phyloP scores from a whole-genome alignment of 2,888 invertebrate genomes.

The Apamea crenata region DNA sequence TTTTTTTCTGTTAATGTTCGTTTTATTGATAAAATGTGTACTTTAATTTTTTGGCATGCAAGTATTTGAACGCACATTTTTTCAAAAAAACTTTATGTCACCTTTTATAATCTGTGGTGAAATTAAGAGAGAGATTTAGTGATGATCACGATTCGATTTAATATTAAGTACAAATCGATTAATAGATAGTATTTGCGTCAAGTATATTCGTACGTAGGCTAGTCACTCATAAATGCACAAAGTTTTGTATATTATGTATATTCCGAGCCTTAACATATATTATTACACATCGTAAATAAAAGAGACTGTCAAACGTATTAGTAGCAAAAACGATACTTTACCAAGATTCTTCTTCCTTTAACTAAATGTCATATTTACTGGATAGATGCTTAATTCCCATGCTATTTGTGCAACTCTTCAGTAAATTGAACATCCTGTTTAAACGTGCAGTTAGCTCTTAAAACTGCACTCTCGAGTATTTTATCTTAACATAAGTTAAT shows the following conservation, averaged over 20 bases:
- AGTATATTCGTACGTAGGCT: not conserved
- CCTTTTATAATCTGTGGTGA: conserved; percentile 45
- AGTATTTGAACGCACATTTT: conserved; percentile 35
- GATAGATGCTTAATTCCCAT: not conserved
- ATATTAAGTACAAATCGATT: not conserved
- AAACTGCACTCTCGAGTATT: too few species aligned
- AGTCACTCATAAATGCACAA: not conserved
- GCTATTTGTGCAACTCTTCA: not conserved
- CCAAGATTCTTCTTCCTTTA: not conserved
- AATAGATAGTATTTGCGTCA: rapidly evolving
- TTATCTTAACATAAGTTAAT: too few species aligned
- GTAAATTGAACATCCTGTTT: not conserved
- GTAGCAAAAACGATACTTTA: not conserved
- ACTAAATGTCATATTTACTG: not conserved
- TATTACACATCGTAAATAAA: too few species aligned
- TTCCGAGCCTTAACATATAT: not conserved
- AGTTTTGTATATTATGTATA: too few species aligned
- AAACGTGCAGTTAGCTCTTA: not conserved
- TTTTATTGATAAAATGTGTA: not conserved
- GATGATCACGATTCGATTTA: conserved; percentile 16
- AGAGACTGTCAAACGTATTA: not conserved
- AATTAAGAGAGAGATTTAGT: conserved; percentile 9
- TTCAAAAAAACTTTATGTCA: conserved; percentile 40
- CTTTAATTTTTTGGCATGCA: rapidly evolving
- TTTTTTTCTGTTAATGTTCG: not conserved